Percentiles rank a stretch among this genome's conserved stretches.
Conservation (phyloP, 2,797 vertebrate species). For the Leptoclinus maculatus region DNA sequence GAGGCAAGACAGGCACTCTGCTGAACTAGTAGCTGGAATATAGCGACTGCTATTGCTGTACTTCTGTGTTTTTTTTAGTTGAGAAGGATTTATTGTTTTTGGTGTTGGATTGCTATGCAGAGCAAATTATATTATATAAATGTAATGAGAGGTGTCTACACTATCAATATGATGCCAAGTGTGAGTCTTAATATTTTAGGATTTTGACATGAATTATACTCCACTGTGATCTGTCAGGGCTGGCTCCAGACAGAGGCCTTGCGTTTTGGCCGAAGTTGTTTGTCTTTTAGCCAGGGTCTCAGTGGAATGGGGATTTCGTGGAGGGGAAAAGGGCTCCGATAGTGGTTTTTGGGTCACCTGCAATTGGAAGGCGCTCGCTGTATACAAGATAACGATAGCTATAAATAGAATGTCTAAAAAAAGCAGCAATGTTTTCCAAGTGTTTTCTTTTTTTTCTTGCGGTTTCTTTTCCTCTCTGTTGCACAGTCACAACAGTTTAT, state of each 20-base stretch:
- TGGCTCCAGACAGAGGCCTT: conserved; percentile 31
- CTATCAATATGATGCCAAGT: conserved; percentile 1
- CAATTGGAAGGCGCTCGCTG: conserved; percentile 42
- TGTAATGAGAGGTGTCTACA: not conserved
- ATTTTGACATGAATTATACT: conserved; percentile 17
- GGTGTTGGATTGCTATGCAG: conserved; percentile 9
- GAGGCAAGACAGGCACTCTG: conserved; percentile 74
- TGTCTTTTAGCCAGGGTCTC: conserved; percentile 54
- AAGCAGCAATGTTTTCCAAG: conserved; percentile 38
- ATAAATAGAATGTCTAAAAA: conserved; percentile 58
- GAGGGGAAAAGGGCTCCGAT: conserved; percentile 17
- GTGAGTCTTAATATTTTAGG: conserved; percentile 10
- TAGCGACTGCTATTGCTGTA: conserved; percentile 49
- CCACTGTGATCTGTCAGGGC: conserved; percentile 17
- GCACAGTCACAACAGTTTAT: not conserved
- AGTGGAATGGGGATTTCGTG: conserved; percentile 46
- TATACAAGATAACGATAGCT: conserved; percentile 45
- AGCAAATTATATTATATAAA: not conserved
- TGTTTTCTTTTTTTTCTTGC: conserved; percentile 6
- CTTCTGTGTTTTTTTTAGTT: conserved; percentile 16
- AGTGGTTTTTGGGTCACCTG: conserved; percentile 63
- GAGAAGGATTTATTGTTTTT: conserved; percentile 47
- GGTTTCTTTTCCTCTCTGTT: not conserved
- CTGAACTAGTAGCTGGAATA: conserved; percentile 63
- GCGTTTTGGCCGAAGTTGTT: conserved; percentile 56